phyloP scores from a whole-genome alignment of 1,140 invertebrate species.

The Platorchestia sp. region DNA sequence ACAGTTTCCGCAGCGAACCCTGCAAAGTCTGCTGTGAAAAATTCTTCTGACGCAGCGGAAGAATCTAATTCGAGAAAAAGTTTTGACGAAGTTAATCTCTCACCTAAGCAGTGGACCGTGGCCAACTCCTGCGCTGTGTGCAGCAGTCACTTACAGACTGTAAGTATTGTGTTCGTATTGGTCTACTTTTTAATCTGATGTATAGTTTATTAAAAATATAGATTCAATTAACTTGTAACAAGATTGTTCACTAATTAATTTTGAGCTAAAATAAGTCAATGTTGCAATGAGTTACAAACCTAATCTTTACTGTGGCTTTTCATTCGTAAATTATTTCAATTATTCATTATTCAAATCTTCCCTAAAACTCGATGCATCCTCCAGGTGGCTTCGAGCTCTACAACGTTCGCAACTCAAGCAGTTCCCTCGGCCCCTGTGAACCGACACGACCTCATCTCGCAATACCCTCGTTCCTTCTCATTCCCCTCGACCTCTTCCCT shows the following conservation, averaged over 20 bases:
- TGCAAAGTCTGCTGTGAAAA: not conserved
- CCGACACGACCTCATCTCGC: not conserved
- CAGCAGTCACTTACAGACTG: not conserved
- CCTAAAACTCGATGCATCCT: not conserved
- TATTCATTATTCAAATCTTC: not conserved
- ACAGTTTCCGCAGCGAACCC: not conserved
- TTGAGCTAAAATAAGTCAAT: not conserved
- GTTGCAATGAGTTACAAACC: not conserved
- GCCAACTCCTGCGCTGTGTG: conserved; percentile 4
- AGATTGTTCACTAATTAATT: not conserved
- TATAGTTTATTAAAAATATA: not conserved
- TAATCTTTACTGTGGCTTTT: not conserved
- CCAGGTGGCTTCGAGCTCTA: not conserved
- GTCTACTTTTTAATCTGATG: not conserved
- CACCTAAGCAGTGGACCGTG: not conserved
- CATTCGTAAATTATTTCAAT: too few relatives aligned
- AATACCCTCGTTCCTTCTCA: not conserved
- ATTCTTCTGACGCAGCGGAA: not conserved
- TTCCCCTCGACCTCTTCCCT: not conserved
- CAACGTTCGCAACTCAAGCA: not conserved
- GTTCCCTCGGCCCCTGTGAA: not conserved
- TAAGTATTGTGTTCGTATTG: not conserved
- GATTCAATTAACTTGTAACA: not conserved
- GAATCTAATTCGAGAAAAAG: not conserved
- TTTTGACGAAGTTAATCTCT: conserved; percentile 4